These are phyloP conservation scores for Spheniscus humboldti DNA, from an alignment of 2,797 vertebrate species.

Conservation along the genomic window DNA sequence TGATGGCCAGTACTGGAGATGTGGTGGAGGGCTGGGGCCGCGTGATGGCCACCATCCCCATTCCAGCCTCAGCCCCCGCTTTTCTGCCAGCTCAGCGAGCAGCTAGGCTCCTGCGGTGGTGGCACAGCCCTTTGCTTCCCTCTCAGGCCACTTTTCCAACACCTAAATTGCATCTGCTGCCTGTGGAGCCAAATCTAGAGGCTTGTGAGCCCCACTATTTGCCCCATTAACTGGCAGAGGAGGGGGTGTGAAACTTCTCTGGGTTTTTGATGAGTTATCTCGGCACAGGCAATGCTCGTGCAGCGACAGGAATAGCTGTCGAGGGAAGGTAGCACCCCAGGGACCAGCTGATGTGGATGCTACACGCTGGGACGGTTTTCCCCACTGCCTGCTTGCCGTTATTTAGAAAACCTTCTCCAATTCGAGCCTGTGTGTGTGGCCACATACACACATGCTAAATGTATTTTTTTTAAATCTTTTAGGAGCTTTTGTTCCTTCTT, in stretches of 20 bases:
- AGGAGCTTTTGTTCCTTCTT: background rate
- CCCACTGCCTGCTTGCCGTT: background rate
- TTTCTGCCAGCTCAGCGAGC: background rate
- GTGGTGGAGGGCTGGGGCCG: fast-evolving
- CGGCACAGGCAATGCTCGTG: background rate
- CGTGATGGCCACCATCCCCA: background rate
- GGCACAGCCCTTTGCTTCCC: background rate
- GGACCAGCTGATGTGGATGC: background rate
- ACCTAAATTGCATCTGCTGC: background rate
- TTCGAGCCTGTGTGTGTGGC: background rate
- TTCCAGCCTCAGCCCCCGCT: background rate
- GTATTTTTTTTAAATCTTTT: background rate
- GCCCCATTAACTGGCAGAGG: background rate
- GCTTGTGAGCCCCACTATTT: background rate
- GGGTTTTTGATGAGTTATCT: background rate
- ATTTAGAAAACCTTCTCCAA: background rate
- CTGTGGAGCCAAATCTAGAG: background rate
- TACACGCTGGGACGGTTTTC: background rate
- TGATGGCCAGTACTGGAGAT: fast-evolving
- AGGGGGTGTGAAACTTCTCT: background rate
- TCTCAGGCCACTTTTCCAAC: background rate
- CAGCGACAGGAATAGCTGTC: fast-evolving
- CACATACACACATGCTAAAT: background rate
- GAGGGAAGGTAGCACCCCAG: background rate
- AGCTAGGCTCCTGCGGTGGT: background rate